Evolutionary conservation across 2,113 vertebrate genomes (phyloP).

Genomic region (Regulus satrapa): DNA sequence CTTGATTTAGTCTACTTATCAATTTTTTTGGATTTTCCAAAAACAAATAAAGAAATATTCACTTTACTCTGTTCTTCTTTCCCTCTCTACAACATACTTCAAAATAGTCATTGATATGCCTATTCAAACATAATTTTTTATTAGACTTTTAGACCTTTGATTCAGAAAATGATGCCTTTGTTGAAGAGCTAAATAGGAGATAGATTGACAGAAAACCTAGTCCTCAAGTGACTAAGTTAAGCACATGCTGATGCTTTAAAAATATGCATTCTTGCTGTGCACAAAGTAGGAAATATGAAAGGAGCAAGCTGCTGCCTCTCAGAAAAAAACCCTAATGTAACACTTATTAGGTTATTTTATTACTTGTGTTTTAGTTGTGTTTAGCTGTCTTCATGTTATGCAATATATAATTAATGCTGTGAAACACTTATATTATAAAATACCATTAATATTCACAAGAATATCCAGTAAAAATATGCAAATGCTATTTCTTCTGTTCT

Average conservation of each 20-base stretch:
- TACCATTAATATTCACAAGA: neutral
- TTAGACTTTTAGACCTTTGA: neutral
- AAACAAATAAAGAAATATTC: neutral
- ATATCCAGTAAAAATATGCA: neutral
- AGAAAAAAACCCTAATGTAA: neutral
- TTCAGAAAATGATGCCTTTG: neutral
- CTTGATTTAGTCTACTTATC: neutral
- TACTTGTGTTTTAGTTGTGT: neutral
- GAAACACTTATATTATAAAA: neutral
- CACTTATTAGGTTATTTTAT: neutral
- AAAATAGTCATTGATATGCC: neutral
- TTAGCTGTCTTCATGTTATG: neutral
- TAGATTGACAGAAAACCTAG: neutral
- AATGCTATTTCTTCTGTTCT: neutral
- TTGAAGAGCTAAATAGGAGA: neutral
- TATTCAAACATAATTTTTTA: neutral
- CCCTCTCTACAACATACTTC: neutral
- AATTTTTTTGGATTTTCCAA: neutral
- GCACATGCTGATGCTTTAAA: neutral
- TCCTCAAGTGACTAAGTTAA: neutral
- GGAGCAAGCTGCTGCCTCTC: neutral
- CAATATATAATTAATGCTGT: neutral
- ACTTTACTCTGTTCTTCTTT: too few relatives aligned
- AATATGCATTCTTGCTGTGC: neutral
- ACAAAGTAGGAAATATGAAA: neutral